phyloP scores from a whole-genome alignment of 2,888 invertebrate species.

The Chymomyza procnemis region DNA sequence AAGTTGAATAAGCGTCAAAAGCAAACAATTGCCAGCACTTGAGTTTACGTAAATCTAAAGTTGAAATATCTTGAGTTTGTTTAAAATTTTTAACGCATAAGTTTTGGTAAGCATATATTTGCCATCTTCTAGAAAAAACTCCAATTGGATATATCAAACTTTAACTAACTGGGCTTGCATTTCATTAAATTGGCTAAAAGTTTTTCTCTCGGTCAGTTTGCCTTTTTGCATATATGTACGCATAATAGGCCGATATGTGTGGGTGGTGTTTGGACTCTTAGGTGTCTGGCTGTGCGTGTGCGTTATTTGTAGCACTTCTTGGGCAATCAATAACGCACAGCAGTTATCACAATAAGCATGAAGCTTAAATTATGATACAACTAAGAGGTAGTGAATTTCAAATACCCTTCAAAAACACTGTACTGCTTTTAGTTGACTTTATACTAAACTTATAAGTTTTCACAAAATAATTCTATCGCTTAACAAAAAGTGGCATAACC shows the following conservation, averaged over 20 bases:
- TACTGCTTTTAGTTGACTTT: no score
- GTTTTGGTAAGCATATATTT: not conserved
- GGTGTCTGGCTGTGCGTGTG: not conserved
- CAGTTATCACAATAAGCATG: constrained; percentile 1
- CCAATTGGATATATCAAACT: not conserved
- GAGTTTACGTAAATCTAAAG: not conserved
- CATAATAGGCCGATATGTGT: not conserved
- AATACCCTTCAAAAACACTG: not conserved
- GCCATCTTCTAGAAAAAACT: not conserved
- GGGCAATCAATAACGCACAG: not conserved
- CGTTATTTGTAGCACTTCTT: not conserved
- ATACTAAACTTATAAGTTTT: no score
- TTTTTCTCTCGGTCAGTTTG: not conserved
- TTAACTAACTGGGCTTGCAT: not conserved
- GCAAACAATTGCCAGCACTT: not conserved
- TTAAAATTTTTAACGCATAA: not conserved
- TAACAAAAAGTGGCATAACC: no score
- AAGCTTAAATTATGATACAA: no score
- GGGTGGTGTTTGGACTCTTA: not conserved
- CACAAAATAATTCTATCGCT: no score
- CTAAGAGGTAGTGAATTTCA: not conserved
- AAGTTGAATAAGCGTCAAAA: not conserved
- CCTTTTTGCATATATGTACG: not conserved
- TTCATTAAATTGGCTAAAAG: constrained; percentile 17
- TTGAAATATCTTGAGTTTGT: not conserved